A percentile compares a stretch with the other conserved stretches of the same genome.
phyloP scores from a whole-genome alignment of 1,140 invertebrate genomes.

The Lordiphosa mommai region DNA sequence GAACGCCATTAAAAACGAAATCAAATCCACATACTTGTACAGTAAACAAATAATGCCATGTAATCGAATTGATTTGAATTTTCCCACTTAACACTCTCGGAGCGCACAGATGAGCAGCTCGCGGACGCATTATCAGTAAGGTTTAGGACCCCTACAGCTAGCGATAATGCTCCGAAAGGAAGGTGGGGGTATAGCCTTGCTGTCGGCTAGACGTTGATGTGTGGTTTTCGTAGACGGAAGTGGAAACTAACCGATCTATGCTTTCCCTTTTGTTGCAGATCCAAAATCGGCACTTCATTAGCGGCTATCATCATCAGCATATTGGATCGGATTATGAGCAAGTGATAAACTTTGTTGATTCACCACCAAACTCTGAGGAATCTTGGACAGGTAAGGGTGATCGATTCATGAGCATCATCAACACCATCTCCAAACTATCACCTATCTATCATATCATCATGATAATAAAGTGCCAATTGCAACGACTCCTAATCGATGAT shows the following conservation, averaged over 20 bases:
- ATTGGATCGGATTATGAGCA: constrained; percentile 77
- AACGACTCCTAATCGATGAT: constrained; percentile 37
- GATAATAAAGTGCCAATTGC: background rate
- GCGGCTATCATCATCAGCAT: constrained; percentile 77
- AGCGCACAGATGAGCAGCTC: constrained; percentile 12
- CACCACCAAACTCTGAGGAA: constrained; percentile 78
- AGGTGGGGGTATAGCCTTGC: constrained; percentile 32
- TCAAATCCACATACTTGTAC: constrained; percentile 4
- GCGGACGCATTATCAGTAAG: constrained; percentile 62
- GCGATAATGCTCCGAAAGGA: constrained; percentile 40
- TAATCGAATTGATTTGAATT: constrained; percentile 22
- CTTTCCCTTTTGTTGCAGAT: constrained; percentile 32
- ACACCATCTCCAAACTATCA: constrained; percentile 5
- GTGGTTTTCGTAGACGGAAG: constrained; percentile 1
- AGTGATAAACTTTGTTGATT: constrained; percentile 78
- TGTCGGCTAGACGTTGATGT: constrained; percentile 33
- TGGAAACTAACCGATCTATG: background rate
- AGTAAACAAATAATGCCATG: constrained; percentile 24
- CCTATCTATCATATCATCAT: constrained; percentile 9
- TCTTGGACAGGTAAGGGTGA: constrained; percentile 75
- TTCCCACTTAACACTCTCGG: constrained; percentile 20
- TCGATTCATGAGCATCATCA: background rate
- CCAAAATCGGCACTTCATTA: constrained; percentile 73
- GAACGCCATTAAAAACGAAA: constrained; percentile 22
- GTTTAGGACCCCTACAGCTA: constrained; percentile 55